Conservation (phyloP, 2,888 invertebrate genomes). For the Rhimphoctona megacephalus region DNA sequence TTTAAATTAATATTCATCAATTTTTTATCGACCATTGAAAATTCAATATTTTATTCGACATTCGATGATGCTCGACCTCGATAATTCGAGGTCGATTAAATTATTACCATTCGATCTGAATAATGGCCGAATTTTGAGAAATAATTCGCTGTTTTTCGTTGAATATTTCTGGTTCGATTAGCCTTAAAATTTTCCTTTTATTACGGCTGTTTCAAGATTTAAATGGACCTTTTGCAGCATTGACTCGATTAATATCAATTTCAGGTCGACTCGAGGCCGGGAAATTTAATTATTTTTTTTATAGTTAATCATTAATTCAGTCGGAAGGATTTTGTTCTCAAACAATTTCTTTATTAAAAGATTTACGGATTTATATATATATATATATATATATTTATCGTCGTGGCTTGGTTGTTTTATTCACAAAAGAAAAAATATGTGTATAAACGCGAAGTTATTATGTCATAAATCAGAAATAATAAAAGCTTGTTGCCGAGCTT, state of each 20-base stretch:
- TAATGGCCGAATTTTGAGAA: background rate
- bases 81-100: background rate
- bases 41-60: background rate
- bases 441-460: slow-evolving; percentile 28
- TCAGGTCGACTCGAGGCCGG: background rate
- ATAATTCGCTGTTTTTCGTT: too few species aligned
- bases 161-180: background rate
- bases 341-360: background rate
- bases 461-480: slow-evolving; percentile 48
- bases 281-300: background rate
- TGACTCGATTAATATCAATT: background rate
- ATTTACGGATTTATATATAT: background rate
- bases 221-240: too few species aligned
- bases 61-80: background rate
- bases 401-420: background rate
- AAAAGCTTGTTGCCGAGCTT: slow-evolving; percentile 34
- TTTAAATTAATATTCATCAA: background rate
- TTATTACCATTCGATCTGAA: background rate
- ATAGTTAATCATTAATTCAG: background rate
- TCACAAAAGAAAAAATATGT: background rate
- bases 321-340: background rate
- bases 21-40: background rate
- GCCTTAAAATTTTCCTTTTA: too few species aligned
- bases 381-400: background rate
- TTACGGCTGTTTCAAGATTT: too few species aligned